phyloP scores from a whole-genome alignment of 1,140 invertebrate genomes.

The Euura saliciscinereae region DNA sequence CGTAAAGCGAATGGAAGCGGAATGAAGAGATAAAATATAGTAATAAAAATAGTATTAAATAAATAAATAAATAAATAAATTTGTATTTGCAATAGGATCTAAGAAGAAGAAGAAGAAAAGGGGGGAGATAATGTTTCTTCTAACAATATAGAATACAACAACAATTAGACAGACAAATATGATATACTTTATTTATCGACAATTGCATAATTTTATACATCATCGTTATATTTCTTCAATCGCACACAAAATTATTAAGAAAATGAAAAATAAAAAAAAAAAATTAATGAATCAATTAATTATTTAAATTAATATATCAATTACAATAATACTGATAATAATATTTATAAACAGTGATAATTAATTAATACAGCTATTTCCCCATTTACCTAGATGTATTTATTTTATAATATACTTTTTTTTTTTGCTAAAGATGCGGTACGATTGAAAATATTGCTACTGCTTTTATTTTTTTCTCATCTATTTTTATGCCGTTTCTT shows the following conservation, averaged over 20 bases:
- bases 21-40: constrained; percentile 41
- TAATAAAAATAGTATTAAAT: constrained; percentile 10
- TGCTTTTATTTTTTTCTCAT: neutral
- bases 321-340: neutral
- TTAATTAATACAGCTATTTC: no score
- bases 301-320: neutral
- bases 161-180: constrained; percentile 34
- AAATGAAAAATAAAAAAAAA: neutral
- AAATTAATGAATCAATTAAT: neutral
- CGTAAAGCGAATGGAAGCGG: constrained; percentile 10
- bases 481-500: no score
- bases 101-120: constrained; percentile 23
- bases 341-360: no score
- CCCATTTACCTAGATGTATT: no score
- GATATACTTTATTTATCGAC: constrained; percentile 48
- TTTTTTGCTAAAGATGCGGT: neutral
- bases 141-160: constrained; percentile 25
- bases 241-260: neutral
- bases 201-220: constrained; percentile 31
- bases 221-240: constrained; percentile 6
- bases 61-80: constrained; percentile 10
- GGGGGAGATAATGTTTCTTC: neutral
- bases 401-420: no score
- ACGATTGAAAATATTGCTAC: constrained; percentile 1
- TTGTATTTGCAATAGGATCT: constrained; percentile 12